Percentiles rank a stretch among this genome's conserved stretches.
Conservation (phyloP, 1,140 invertebrate genomes). For the Drosophila subpulchrella region DNA sequence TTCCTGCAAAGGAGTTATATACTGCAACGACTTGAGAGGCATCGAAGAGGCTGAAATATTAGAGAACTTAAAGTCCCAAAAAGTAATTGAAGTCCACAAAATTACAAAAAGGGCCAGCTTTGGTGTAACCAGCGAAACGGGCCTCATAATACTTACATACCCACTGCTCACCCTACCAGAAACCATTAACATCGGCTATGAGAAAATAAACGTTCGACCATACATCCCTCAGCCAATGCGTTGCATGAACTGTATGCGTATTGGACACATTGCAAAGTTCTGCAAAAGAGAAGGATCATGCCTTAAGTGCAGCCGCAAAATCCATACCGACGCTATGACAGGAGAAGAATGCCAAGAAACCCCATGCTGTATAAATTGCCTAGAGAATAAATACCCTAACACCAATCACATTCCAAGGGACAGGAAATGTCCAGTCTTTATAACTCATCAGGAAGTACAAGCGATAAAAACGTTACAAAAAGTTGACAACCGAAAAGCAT, state of each 20-base stretch:
- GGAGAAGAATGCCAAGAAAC: not conserved
- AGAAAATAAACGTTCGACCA: not conserved
- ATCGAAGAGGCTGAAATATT: constrained; percentile 3
- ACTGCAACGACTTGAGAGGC: constrained; percentile 2
- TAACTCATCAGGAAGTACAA: too few relatives aligned
- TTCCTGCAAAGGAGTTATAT: not conserved
- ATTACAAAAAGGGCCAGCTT: not conserved
- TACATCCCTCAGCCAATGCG: not conserved
- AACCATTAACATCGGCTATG: not conserved
- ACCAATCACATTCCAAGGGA: too few relatives aligned
- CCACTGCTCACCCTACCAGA: not conserved
- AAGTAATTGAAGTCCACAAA: not conserved
- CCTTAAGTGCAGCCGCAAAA: not conserved
- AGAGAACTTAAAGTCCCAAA: not conserved
- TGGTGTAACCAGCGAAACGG: not conserved
- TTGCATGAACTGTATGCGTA: not conserved
- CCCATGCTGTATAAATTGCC: not conserved
- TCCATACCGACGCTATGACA: not conserved
- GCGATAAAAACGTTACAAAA: too few relatives aligned
- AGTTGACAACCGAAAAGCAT: too few relatives aligned
- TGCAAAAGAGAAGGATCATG: not conserved
- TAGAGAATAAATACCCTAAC: too few relatives aligned
- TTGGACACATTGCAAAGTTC: not conserved
- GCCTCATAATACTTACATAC: not conserved
- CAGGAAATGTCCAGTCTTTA: too few relatives aligned